A percentile compares a stretch with the other conserved stretches of the same genome.
Evolutionary conservation across 2,797 vertebrate species (phyloP).

Genomic region (Erethizon dorsatum): DNA sequence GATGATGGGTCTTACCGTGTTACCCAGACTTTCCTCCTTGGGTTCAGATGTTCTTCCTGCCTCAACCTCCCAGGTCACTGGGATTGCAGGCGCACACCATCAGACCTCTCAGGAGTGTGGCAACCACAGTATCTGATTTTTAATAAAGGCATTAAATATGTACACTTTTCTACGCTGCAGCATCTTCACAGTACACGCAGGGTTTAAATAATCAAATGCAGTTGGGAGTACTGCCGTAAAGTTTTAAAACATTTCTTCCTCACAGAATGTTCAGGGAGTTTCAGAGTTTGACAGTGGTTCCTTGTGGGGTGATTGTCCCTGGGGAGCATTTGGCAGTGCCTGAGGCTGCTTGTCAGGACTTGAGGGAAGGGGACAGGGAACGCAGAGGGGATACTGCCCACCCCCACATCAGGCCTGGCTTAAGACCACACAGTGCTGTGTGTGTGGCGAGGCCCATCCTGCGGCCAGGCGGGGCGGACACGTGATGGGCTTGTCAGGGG

Average conservation of each 20-base stretch:
- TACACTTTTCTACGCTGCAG: neutral
- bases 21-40: neutral
- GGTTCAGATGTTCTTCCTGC: neutral
- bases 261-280: neutral
- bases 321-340: neutral
- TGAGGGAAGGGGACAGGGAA: neutral
- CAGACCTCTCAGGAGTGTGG: neutral
- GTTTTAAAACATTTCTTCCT: neutral
- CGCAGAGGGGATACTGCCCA: neutral
- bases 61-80: neutral
- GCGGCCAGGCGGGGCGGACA: no score
- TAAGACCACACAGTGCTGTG: neutral
- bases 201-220: neutral
- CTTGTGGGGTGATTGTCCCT: neutral
- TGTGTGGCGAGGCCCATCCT: no score
- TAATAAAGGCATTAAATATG: neutral
- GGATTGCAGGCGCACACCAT: neutral
- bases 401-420: neutral
- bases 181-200: neutral
- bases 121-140: neutral
- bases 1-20: neutral
- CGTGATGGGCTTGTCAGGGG: no score
- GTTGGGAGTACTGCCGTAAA: neutral
- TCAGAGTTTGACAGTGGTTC: neutral
- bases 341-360: neutral